Evolutionary conservation across 2,113 vertebrate species (phyloP).

Genomic region (Dipodomys stephensi): DNA sequence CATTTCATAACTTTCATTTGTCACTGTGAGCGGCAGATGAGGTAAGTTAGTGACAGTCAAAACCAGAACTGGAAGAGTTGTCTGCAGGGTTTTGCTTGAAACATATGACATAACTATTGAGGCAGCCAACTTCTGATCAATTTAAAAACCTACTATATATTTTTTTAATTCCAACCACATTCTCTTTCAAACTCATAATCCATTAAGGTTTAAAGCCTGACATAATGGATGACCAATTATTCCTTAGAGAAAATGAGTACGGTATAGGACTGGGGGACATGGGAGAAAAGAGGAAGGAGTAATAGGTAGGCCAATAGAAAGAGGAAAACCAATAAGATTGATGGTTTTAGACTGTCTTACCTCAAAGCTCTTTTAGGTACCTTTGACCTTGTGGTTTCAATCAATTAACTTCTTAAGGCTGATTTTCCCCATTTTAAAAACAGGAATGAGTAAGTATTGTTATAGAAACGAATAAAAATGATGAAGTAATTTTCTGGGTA

Average conservation of each 20-base stretch:
- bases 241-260: not conserved
- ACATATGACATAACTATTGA: not conserved
- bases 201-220: not conserved
- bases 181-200: not conserved
- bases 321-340: rapidly evolving
- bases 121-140: not conserved
- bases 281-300: not conserved
- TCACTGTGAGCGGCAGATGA: not conserved
- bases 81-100: not conserved
- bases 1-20: not conserved
- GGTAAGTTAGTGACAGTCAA: not conserved
- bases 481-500: not conserved
- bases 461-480: not conserved
- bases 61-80: not conserved
- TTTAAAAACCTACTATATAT: not conserved
- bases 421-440: not conserved
- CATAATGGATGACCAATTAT: not conserved
- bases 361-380: not conserved
- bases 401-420: not conserved
- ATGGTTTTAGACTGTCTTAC: not conserved
- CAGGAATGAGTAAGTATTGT: not conserved
- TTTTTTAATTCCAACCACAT: not conserved
- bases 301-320: rapidly evolving
- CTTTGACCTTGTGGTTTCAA: not conserved
- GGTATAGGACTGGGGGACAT: rapidly evolving